These are phyloP conservation scores for Andinoacara biseriatus DNA, from an alignment of 2,113 vertebrate species.

Conservation along the genomic window DNA sequence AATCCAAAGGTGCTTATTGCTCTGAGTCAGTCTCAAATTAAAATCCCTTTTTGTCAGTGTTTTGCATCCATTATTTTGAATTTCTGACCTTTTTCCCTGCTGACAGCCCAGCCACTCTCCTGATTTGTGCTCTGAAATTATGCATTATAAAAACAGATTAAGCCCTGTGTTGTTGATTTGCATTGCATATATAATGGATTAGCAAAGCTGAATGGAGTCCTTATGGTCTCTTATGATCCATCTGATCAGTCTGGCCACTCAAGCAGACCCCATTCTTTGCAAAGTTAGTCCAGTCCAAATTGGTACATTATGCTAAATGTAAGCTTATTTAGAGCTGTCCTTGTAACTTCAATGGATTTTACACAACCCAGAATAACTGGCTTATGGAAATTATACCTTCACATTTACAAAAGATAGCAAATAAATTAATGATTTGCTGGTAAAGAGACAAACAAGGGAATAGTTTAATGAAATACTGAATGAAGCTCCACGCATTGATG, in stretches of 20 bases:
- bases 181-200: conserved; percentile 68
- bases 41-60: conserved; percentile 66
- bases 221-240: conserved; percentile 47
- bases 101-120: conserved; percentile 55
- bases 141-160: conserved; percentile 63
- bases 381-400: conserved; percentile 58
- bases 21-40: conserved; percentile 72
- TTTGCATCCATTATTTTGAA: conserved; percentile 67
- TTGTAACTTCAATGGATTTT: conserved; percentile 69
- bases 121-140: conserved; percentile 50
- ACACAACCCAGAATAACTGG: conserved; percentile 44
- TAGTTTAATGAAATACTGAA: conserved; percentile 14
- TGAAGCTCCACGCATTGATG: not conserved
- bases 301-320: conserved; percentile 65
- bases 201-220: conserved; percentile 39
- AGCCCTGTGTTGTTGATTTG: conserved; percentile 71
- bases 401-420: conserved; percentile 33
- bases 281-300: conserved; percentile 64
- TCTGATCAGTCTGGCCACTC: conserved; percentile 57
- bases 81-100: conserved; percentile 59
- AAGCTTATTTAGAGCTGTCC: conserved; percentile 46
- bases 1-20: conserved; percentile 69
- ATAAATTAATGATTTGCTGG: conserved; percentile 35
- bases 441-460: conserved; percentile 29
- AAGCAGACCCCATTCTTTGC: conserved; percentile 44